Base-by-base conservation (phyloP, 2,113 vertebrate genomes). In the Ivindomyrus marchei region DNA sequence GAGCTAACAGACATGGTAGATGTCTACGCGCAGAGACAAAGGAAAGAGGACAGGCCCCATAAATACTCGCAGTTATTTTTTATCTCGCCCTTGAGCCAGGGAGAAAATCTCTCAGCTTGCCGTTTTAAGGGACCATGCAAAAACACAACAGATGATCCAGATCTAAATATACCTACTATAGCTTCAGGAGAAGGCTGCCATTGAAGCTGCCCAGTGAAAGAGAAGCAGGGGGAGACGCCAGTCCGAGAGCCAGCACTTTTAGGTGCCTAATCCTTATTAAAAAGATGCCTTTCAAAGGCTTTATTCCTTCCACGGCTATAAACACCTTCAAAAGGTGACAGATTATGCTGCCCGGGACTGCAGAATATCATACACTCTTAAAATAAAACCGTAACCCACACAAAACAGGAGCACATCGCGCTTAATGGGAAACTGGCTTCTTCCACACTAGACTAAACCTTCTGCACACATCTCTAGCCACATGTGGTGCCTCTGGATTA, bases 121-220 rank as follows among this genome's bases (percentile, higher is more conserved):
- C 31, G 17, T 88, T 88, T 83, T 74, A 36, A 88, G 87, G 70
- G n/a, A 83, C 50, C 70, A 21, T 45, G 86, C 36, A 58, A 53
- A 88, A 88, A 66, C 80, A 80, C 85, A 90, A 88, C 89, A 52
- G 89, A 90, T 90, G 86, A 90, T 88, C 86, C 66, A 42, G 86
- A 74, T 84, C 90, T 90, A 90, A 58, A 90, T 56, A 90, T 90
- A 90, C 27, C 46, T 70, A 80, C 49, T 74, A 58, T 47, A 83
- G 70, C 90, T 58, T 88, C 66, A 83, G 66, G 86, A 88, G 31
- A 21, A 19, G 77, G 74, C 66, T 49, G 50, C 85, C 27, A 87
- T 74, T 56, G 10, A 46, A 47, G 66, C 70, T 27, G 42, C 36
- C 24, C 24, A 46, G 70, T 4, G 49, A 62, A 24, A 53, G 2